Evolutionary conservation across 2,888 invertebrate genomes (phyloP).

Genomic region (Cremastinae sp.): DNA sequence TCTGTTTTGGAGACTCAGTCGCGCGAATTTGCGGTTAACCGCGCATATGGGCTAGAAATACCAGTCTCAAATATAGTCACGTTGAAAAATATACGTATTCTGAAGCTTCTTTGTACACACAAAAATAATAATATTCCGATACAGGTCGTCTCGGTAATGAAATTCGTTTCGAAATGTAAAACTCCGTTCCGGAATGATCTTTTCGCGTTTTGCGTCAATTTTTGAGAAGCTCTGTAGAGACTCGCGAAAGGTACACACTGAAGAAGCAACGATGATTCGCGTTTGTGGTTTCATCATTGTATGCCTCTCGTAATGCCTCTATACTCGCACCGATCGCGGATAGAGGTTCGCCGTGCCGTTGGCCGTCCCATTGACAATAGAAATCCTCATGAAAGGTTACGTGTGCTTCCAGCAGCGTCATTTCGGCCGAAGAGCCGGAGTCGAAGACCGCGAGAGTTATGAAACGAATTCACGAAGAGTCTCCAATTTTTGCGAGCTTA

Average conservation of each 20-base stretch:
- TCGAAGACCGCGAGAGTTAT: conserved; percentile 67
- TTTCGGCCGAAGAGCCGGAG: conserved; percentile 52
- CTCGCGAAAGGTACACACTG: background rate
- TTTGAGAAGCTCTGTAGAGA: no score
- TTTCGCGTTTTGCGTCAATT: no score
- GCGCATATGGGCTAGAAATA: conserved; percentile 63
- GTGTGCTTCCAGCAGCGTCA: conserved; percentile 67
- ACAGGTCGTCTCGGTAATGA: no score
- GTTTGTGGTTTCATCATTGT: conserved; percentile 68
- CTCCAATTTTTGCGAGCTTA: conserved; percentile 18
- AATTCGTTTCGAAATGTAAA: no score
- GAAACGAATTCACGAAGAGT: conserved; percentile 67
- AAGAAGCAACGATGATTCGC: conserved; percentile 12
- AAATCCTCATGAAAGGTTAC: conserved; percentile 78
- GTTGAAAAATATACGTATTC: no score
- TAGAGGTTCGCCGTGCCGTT: conserved; percentile 51
- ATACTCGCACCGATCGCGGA: conserved; percentile 15
- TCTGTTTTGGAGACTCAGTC: conserved; percentile 40
- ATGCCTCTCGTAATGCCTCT: conserved; percentile 36
- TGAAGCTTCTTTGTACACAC: no score
- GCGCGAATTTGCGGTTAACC: conserved; percentile 67
- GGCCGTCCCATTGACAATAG: conserved; percentile 76
- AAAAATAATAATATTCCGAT: no score
- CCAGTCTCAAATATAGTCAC: no score
- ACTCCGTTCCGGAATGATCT: no score